phyloP scores from a whole-genome alignment of 2,113 vertebrate species.

The Bos taurus region ARS-UCD2.0 NC_037329.1:67355501-67356000 shows the following conservation, averaged over 20 bases:
- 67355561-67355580: not conserved
- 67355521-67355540: not conserved
- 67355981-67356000: not conserved
- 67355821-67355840: not conserved
- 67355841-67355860: not conserved
- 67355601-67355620: not conserved
- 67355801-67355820: not conserved
- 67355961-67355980: not conserved
- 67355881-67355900: not conserved
- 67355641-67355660: not conserved
- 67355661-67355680: not conserved
- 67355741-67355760: not conserved
- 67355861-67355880: rapidly evolving
- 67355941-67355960: rapidly evolving
- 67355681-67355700: not conserved
- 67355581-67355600: not conserved
- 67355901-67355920: not conserved
- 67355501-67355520: not conserved
- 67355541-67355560: not conserved
- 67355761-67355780: not conserved
- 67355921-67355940: not conserved
- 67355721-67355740: not conserved
- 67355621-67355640: not conserved
- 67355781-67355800: not conserved
- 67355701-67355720: not conserved